phyloP scores from a whole-genome alignment of 2,888 invertebrate genomes.

The Empis stercorea region DNA sequence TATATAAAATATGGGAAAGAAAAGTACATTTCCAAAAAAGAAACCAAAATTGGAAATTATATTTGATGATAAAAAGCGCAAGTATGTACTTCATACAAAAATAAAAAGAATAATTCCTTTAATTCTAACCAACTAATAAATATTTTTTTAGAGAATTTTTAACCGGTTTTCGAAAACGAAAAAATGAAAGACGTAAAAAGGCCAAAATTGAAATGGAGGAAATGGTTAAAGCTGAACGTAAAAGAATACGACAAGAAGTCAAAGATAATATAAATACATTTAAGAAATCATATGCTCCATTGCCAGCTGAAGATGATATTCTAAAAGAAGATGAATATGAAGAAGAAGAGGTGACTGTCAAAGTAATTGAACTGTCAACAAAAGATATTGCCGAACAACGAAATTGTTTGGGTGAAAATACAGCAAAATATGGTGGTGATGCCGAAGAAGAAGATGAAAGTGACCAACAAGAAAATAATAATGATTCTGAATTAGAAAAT shows the following conservation, averaged over 20 bases:
- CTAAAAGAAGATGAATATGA: constrained; percentile 47
- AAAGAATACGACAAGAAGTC: constrained; percentile 61
- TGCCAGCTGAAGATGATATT: constrained; percentile 33
- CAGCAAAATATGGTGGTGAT: constrained; percentile 31
- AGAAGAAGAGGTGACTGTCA: constrained; percentile 64
- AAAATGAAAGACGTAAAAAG: constrained; percentile 59
- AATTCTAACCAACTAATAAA: neutral
- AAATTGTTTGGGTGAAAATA: constrained; percentile 61
- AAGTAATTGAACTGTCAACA: constrained; percentile 60
- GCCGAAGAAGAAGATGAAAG: constrained; percentile 20
- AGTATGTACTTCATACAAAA: constrained; percentile 28
- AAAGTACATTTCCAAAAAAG: constrained; percentile 26
- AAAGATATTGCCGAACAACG: constrained; percentile 55
- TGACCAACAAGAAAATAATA: constrained; percentile 18
- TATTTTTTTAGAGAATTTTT: constrained; percentile 51
- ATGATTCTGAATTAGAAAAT: constrained; percentile 26
- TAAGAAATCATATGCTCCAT: constrained; percentile 54
- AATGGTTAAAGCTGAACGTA: constrained; percentile 61
- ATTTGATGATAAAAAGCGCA: constrained; percentile 47
- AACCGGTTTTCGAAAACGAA: constrained; percentile 69
- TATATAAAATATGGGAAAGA: too few species aligned
- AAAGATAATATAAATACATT: constrained; percentile 63
- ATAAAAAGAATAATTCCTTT: too few species aligned
- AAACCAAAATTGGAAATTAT: constrained; percentile 41
- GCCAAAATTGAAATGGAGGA: constrained; percentile 59